Conservation (phyloP, 2,113 vertebrate species). For the Hyperoodon ampullatus region DNA sequence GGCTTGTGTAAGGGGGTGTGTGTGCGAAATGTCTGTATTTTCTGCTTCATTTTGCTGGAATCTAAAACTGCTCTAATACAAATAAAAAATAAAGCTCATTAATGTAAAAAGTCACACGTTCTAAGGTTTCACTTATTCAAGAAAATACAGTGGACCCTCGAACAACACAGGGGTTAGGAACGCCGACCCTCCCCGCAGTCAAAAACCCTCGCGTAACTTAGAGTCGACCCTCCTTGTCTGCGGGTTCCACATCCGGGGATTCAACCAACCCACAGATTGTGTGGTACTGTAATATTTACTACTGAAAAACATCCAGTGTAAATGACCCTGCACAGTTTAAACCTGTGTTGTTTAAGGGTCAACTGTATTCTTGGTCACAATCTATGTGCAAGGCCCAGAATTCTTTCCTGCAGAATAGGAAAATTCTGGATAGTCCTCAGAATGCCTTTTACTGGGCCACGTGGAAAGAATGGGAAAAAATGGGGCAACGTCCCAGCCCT, state of each 20-base stretch:
- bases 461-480: neutral
- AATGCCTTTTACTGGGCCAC: neutral
- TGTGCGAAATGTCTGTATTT: neutral
- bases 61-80: neutral
- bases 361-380: neutral
- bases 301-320: no score
- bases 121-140: neutral
- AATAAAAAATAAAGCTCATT: neutral
- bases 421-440: neutral
- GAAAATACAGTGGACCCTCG: neutral
- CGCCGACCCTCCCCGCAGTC: neutral
- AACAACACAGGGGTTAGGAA: neutral
- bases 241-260: neutral
- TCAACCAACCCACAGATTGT: no score
- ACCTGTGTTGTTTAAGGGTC: no score
- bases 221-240: fast-evolving
- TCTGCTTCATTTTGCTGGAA: neutral
- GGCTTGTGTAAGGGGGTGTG: neutral
- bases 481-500: neutral
- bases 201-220: neutral
- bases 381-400: neutral
- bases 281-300: neutral
- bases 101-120: neutral
- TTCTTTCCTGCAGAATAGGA: neutral
- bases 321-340: no score